Evolutionary conservation across 2,888 invertebrate genomes (phyloP).

Genomic region (Tipula unca): DNA sequence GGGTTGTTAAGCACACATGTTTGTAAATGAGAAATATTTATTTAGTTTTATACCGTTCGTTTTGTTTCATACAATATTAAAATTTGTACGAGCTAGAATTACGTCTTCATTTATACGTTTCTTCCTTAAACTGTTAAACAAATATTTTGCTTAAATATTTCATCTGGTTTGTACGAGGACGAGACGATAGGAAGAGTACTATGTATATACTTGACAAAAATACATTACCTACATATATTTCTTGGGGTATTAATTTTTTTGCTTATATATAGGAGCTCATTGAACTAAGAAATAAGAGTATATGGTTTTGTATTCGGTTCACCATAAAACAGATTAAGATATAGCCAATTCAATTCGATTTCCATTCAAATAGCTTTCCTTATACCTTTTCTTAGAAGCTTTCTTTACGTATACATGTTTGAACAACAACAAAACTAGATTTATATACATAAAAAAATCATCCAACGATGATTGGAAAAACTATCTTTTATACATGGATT

Average conservation of each 20-base stretch:
- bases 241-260: not conserved
- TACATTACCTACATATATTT: not conserved
- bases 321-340: not conserved
- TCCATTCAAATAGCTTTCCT: not conserved
- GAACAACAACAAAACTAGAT: not conserved
- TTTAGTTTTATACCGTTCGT: not conserved
- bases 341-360: not conserved
- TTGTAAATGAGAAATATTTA: not conserved
- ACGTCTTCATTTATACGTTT: not conserved
- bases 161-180: not conserved
- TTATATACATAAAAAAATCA: not conserved
- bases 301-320: not conserved
- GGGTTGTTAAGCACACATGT: not conserved
- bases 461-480: not conserved
- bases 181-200: not conserved
- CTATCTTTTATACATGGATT: not conserved
- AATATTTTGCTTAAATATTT: not conserved
- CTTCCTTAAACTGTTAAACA: not conserved
- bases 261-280: not conserved
- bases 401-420: not conserved
- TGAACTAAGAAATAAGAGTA: not conserved
- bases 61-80: not conserved
- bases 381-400: not conserved
- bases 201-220: not conserved
- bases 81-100: not conserved